phyloP scores from a whole-genome alignment of 2,113 vertebrate species.

The Dunckerocampus dactyliophorus region DNA sequence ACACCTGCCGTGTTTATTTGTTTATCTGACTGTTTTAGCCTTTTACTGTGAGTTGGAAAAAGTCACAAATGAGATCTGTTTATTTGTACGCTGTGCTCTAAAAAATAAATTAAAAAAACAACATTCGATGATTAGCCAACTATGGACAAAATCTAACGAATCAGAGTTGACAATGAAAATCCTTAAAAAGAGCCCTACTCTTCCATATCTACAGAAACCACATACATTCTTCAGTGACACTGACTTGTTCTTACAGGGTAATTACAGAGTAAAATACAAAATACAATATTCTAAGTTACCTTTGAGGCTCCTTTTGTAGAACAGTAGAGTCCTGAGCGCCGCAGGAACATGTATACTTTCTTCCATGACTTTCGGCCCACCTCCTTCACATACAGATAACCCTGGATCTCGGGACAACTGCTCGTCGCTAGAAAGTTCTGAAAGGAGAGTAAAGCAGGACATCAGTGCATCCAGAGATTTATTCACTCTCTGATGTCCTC shows the following conservation, averaged over 20 bases:
- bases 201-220: conserved; percentile 1
- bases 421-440: conserved; percentile 93
- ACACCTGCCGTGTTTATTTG: too few species aligned
- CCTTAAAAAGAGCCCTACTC: conserved; percentile 1
- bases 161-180: too few species aligned
- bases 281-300: conserved; percentile 62
- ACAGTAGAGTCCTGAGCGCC: conserved; percentile 92
- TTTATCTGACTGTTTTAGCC: too few species aligned
- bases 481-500: conserved; percentile 5
- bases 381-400: conserved; percentile 91
- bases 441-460: conserved; percentile 9
- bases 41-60: too few species aligned
- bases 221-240: background rate
- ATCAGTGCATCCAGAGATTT: background rate
- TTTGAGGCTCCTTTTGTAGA: conserved; percentile 97
- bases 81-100: too few species aligned
- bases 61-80: too few species aligned
- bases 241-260: background rate
- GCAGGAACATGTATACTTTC: conserved; percentile 88
- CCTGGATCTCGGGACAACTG: conserved; percentile 96
- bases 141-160: too few species aligned
- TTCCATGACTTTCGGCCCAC: conserved; percentile 95
- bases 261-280: background rate
- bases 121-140: too few species aligned
- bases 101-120: too few species aligned